Conservation (phyloP, 2,797 vertebrate genomes). For the Nasua narica region DNA sequence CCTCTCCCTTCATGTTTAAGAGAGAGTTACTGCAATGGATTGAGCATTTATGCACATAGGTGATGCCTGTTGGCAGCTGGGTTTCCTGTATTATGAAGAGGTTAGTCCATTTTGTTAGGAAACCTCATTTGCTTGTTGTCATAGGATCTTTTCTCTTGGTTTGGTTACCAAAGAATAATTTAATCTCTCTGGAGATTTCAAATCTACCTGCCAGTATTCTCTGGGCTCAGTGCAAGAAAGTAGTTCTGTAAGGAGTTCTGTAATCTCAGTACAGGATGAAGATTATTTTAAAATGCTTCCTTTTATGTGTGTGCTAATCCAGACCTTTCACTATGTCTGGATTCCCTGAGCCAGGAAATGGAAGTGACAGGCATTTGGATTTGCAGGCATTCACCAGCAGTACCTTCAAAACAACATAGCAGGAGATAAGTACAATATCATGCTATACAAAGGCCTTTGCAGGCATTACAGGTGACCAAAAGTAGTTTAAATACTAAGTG, state of each 20-base stretch:
- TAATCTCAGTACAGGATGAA: background rate
- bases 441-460: background rate
- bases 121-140: background rate
- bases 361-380: background rate
- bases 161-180: background rate
- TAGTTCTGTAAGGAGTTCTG: rapidly evolving
- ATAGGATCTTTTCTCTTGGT: background rate
- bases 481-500: background rate
- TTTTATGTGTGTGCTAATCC: background rate
- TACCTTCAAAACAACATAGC: background rate
- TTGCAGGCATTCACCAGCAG: background rate
- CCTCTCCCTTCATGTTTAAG: background rate
- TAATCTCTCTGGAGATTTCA: background rate
- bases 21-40: background rate
- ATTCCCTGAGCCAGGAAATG: background rate
- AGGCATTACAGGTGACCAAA: background rate
- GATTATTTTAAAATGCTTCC: background rate
- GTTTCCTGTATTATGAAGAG: background rate
- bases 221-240: background rate
- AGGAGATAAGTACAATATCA: background rate
- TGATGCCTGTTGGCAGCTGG: background rate
- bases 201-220: background rate
- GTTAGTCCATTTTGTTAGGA: background rate
- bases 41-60: background rate
- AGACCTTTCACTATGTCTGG: background rate